These are phyloP conservation scores for Hippolais icterina DNA, from an alignment of 2,113 vertebrate genomes.

Conservation along the genomic window DNA sequence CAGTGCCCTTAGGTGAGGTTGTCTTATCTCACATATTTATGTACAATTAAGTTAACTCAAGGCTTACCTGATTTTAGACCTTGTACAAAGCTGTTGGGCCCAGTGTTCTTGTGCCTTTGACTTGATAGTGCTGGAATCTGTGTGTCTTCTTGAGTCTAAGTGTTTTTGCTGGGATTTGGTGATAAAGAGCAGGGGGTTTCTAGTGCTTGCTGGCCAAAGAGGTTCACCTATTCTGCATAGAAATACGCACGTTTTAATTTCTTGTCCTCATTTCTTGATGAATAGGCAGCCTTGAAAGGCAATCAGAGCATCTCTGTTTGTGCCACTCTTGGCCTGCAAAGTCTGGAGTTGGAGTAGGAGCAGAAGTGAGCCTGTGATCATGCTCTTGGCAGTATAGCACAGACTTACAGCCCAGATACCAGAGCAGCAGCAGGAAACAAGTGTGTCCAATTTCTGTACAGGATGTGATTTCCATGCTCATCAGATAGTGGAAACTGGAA, in stretches of 20 bases:
- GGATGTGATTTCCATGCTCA: constrained; percentile 28
- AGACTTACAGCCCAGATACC: neutral
- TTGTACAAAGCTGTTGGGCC: neutral
- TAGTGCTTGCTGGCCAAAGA: neutral
- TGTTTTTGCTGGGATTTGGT: neutral
- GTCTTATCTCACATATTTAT: neutral
- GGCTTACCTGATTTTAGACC: neutral
- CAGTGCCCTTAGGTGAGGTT: neutral
- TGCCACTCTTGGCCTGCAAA: neutral
- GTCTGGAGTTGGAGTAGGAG: neutral
- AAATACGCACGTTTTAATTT: neutral
- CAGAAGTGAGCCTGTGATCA: neutral
- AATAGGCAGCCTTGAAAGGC: neutral
- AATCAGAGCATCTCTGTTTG: neutral
- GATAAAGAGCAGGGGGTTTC: neutral
- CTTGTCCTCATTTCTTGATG: neutral
- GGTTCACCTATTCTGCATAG: neutral
- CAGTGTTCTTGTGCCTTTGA: neutral
- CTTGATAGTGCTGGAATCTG: neutral
- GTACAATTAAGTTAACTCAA: neutral
- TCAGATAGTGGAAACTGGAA: constrained; percentile 10
- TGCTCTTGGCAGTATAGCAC: neutral
- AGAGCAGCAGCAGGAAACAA: neutral
- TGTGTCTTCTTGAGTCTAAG: neutral
- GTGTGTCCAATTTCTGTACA: constrained; percentile 22